Evolutionary conservation across 1,140 invertebrate species (phyloP).

Genomic region (Sitobion miscanthi): DNA sequence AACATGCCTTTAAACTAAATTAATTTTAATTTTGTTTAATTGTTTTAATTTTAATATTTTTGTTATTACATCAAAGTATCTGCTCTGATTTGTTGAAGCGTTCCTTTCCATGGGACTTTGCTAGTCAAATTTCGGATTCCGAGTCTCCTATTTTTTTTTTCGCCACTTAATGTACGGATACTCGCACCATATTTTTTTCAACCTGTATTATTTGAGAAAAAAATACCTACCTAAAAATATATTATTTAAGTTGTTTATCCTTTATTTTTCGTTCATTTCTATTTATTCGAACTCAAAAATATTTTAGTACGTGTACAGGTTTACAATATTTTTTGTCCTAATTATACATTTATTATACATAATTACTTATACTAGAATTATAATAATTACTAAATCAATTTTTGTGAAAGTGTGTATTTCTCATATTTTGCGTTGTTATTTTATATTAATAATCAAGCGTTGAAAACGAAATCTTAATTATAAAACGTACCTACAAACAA

Average conservation of each 20-base stretch:
- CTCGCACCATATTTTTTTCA: constrained; percentile 55
- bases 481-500: constrained; percentile 43
- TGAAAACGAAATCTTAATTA: constrained; percentile 43
- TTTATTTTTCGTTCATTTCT: constrained; percentile 53
- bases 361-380: constrained; percentile 55
- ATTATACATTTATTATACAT: constrained; percentile 56
- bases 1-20: constrained; percentile 55
- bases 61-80: constrained; percentile 56
- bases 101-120: constrained; percentile 52
- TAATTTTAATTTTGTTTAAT: constrained; percentile 56
- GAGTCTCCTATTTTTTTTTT: constrained; percentile 55
- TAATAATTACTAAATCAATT: constrained; percentile 56
- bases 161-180: constrained; percentile 52
- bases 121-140: constrained; percentile 57
- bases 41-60: constrained; percentile 56
- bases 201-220: constrained; percentile 54
- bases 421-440: constrained; percentile 56
- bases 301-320: constrained; percentile 56
- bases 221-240: constrained; percentile 46
- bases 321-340: constrained; percentile 56
- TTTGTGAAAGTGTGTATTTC: constrained; percentile 52
- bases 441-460: constrained; percentile 56
- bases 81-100: constrained; percentile 56
- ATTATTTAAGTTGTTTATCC: constrained; percentile 54
- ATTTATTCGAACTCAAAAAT: constrained; percentile 53